Base-by-base conservation (phyloP, 2,797 vertebrate genomes). In the Geotrypetes seraphini region DNA sequence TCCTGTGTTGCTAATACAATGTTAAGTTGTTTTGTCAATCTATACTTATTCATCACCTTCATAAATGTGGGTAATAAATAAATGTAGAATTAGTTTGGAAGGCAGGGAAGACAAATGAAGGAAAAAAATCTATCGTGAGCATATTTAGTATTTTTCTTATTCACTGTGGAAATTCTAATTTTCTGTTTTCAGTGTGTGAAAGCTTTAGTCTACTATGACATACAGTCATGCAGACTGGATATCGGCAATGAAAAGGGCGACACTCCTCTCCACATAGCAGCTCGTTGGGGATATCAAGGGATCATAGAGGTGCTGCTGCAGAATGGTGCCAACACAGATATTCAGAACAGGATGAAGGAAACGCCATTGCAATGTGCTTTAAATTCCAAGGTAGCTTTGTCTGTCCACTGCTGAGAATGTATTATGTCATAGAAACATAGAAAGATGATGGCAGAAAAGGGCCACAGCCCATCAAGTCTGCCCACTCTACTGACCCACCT, bases 221-320 rank as follows among this genome's bases (percentile, higher is more conserved):
- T 83, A 33, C 84, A 86, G 33, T 67, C 74, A 5, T 96, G 92
- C 49, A 81, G 73, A 1, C 71, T 97, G 46, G 89, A 96, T 36
- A 66, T 86, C 27, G 82, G 87, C 38, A 97, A 96, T 2, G 92
- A 97, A 33, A 95, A 96, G 52, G 89, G 92, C n/a, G 91, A 99
- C 69, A 86, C 91, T 0, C 73, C 93, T 3, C 77, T 99, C 21
- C 94, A 99, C 69, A 71, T 92, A 12, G 90, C 93, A 7, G 81
- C 95, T 1, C 89, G 93, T 2, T 99, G 95, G 94, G 95, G 95
- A 32, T 97, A 97, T 13, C 90, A 94, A 36, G 82, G 87, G 10
- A 88, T 99, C 69, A 88, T 97, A 28, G 84, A 87, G 59, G 91
- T 92, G 14, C 70, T 99, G 47, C 55, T 99, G 58, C 90, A 97